Evolutionary conservation across 2,113 vertebrate genomes (phyloP).

Genomic region (Callospermophilus lateralis): DNA sequence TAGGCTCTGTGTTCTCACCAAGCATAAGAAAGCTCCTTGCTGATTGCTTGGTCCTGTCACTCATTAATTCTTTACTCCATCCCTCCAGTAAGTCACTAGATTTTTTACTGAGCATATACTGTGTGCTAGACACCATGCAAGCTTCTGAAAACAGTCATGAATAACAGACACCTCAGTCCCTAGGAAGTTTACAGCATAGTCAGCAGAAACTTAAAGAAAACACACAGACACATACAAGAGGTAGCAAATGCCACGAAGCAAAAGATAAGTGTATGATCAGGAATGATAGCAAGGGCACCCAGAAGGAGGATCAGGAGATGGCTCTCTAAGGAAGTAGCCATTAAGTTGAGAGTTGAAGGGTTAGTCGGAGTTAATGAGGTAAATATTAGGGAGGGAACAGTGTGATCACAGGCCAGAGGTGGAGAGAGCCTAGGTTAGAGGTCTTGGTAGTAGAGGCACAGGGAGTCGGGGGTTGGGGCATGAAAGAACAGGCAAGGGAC

Average conservation of each 20-base stretch:
- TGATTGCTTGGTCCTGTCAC: not conserved
- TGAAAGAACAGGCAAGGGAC: not conserved
- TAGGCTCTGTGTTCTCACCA: not conserved
- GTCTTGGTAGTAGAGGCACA: not conserved
- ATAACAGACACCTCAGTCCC: not conserved
- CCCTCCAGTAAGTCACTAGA: not conserved
- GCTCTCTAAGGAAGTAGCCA: not conserved
- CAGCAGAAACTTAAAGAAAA: not conserved
- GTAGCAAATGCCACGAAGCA: not conserved
- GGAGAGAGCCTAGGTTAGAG: not conserved
- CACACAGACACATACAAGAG: not conserved
- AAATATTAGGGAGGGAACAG: not conserved
- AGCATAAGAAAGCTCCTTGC: not conserved
- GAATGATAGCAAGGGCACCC: not conserved
- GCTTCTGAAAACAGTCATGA: not conserved
- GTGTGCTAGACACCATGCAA: not conserved
- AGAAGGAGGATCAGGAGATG: not conserved
- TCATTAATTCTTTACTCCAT: not conserved
- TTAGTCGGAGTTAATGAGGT: not conserved
- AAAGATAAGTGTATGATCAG: not conserved
- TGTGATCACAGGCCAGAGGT: not conserved
- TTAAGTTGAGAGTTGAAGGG: not conserved
- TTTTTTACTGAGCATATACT: not conserved
- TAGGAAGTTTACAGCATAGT: not conserved
- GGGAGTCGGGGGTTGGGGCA: not conserved